Evolutionary conservation across 2,888 invertebrate species (phyloP), one percentile per base, ranked within the genome.

Genomic region (Elysia crispata): DNA sequence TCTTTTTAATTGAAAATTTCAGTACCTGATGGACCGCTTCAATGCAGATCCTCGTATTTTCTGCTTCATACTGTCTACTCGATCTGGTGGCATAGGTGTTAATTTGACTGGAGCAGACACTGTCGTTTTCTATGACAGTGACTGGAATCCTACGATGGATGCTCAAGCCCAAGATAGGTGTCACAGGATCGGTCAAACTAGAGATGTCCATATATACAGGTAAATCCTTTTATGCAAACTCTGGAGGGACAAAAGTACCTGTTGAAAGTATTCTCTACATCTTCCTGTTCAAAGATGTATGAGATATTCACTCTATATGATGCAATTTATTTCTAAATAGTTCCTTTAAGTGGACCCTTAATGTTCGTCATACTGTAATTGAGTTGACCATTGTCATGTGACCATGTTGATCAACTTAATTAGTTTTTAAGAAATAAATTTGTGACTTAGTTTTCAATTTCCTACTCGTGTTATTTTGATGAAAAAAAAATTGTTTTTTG

Each of bases 61-160:
- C 93, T 97, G 96, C 89, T 99, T 99, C 93, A 98, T 99, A 90
- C 93, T 99, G 86, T 99, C 99, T 3, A 99, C 99, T 74, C 95
- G 99, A 81, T 97, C 98, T 77, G 99, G 99, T 88, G 99, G 99
- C 89, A 96, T 99, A 69, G 99, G 99, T 78, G 97, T 99, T 73
- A 99, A 99, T 94, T 94, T 99, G 86, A 99, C 98, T 50, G 99
- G 99, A 85, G 99, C 99, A 67, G 99, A 99, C 93, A 97, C 98
- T 87, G 99, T 99, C 86, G 96, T 99, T 92, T 99, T 99, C 94
- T 99, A 99, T 93, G 99, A 99, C 94, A 98, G 98, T 83, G 98
- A 99, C 93, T 99, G 98, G 99, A 99, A 99, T 94, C 99, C 99
- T 75, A 99, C 98, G 6, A 99, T 99, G 98, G 99, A 99, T 94